Percentiles rank a stretch among this genome's conserved stretches.
phyloP scores from a whole-genome alignment of 2,113 vertebrate species.

The Cyanoderma ruficeps region DNA sequence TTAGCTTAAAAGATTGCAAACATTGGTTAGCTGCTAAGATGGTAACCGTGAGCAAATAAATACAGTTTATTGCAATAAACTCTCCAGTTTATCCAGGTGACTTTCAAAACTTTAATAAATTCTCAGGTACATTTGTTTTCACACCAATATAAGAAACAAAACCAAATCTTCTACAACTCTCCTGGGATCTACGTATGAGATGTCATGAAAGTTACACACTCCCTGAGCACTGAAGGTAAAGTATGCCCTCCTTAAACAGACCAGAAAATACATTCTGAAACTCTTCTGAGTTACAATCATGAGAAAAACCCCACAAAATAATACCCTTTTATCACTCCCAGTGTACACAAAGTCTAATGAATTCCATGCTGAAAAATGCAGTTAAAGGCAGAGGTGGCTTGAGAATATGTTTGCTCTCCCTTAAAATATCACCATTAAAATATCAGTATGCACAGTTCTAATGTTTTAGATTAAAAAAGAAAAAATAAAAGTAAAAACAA shows the following conservation, averaged over 20 bases:
- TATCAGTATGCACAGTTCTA: not conserved
- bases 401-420: not conserved
- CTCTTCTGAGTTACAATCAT: not conserved
- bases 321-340: not conserved
- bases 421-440: not conserved
- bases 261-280: constrained; percentile 4
- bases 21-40: not conserved
- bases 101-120: constrained; percentile 12
- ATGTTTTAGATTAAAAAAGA: not conserved
- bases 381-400: not conserved
- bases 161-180: not conserved
- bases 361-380: constrained; percentile 7
- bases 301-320: constrained; percentile 2
- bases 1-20: not conserved
- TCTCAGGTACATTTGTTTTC: not conserved
- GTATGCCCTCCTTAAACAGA: not conserved
- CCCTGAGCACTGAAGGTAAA: not conserved
- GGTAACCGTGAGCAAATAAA: not conserved
- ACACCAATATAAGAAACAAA: constrained; percentile 19
- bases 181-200: not conserved
- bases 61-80: not conserved
- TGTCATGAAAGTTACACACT: constrained; percentile 21
- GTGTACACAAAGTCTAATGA: constrained; percentile 17
- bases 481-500: not conserved
- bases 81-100: not conserved